Percentiles rank a stretch among this genome's conserved stretches.
Evolutionary conservation across 1,140 invertebrate species (phyloP).

Genomic region (Phortica variegata): DNA sequence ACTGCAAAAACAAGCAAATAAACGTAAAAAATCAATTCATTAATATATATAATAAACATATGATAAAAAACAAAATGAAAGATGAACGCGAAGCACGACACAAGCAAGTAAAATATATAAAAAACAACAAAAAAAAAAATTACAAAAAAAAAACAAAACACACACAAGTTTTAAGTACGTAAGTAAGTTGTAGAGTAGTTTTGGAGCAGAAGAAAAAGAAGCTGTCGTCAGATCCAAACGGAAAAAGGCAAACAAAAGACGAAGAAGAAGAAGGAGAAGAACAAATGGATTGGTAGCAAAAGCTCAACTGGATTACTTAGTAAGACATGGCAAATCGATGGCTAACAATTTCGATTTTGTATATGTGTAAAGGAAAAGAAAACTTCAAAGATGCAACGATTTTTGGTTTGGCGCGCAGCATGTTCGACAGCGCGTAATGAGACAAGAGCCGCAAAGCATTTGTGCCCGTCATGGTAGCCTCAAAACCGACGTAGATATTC

Average conservation of each 20-base stretch:
- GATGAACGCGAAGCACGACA: background rate
- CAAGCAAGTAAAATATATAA: constrained; percentile 1
- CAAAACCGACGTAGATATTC: no score
- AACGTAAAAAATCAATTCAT: constrained; percentile 31
- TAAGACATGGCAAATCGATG: constrained; percentile 42
- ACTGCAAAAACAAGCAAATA: constrained; percentile 22
- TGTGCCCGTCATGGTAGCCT: no score
- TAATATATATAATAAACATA: constrained; percentile 20
- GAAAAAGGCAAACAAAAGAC: constrained; percentile 10
- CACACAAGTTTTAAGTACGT: constrained; percentile 11
- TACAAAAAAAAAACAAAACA: constrained; percentile 28
- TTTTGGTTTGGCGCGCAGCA: no score
- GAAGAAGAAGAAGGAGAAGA: constrained; percentile 19
- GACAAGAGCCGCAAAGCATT: no score
- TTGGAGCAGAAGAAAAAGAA: background rate
- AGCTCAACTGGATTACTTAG: no score
- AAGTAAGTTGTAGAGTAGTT: background rate
- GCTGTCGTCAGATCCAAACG: constrained; percentile 13
- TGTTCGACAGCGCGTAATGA: no score
- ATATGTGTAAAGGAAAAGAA: constrained; percentile 37
- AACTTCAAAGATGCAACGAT: constrained; percentile 4
- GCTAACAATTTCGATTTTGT: constrained; percentile 44
- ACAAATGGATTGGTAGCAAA: no score
- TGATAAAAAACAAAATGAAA: background rate
- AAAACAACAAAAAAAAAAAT: constrained; percentile 37